Percentiles rank a stretch among this genome's conserved stretches.
Evolutionary conservation across 2,797 vertebrate genomes (phyloP).

Genomic region (Hirundo rustica): DNA sequence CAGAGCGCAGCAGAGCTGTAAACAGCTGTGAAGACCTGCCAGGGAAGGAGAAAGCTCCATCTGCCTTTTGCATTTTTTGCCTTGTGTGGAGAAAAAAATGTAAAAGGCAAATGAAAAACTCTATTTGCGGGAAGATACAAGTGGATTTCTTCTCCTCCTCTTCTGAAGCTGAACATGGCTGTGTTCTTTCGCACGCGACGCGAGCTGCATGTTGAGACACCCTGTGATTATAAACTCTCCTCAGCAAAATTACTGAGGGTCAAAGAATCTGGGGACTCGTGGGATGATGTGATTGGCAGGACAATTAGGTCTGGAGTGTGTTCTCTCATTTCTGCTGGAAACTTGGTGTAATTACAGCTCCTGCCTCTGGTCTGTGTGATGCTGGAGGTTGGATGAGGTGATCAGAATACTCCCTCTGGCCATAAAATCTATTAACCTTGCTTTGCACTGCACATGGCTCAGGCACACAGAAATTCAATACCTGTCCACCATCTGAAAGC

Average conservation of each 20-base stretch:
- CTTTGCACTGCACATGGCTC: neutral
- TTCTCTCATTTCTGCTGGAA: constrained; percentile 39
- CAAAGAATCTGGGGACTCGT: neutral
- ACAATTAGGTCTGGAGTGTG: neutral
- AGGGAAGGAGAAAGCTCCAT: neutral
- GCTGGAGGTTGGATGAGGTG: neutral
- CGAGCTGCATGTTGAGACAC: neutral
- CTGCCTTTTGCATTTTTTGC: neutral
- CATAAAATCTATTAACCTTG: constrained; percentile 60
- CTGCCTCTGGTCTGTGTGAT: neutral
- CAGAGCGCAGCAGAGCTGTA: neutral
- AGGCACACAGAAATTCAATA: constrained; percentile 48
- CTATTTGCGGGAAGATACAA: neutral
- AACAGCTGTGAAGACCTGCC: neutral
- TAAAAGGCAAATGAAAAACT: neutral
- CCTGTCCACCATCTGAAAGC: constrained; percentile 16
- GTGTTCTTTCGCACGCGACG: accelerated
- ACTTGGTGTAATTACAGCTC: constrained; percentile 54
- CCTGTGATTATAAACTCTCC: constrained; percentile 13
- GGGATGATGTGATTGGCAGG: constrained; percentile 43
- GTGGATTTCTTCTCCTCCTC: neutral
- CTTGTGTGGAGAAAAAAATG: neutral
- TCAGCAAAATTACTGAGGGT: constrained; percentile 20
- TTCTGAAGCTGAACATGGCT: neutral
- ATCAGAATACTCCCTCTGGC: constrained; percentile 41